Percentiles rank a stretch among this genome's conserved stretches.
phyloP scores from a whole-genome alignment of 1,140 invertebrate genomes.

The Drosophila kurseongensis region DNA sequence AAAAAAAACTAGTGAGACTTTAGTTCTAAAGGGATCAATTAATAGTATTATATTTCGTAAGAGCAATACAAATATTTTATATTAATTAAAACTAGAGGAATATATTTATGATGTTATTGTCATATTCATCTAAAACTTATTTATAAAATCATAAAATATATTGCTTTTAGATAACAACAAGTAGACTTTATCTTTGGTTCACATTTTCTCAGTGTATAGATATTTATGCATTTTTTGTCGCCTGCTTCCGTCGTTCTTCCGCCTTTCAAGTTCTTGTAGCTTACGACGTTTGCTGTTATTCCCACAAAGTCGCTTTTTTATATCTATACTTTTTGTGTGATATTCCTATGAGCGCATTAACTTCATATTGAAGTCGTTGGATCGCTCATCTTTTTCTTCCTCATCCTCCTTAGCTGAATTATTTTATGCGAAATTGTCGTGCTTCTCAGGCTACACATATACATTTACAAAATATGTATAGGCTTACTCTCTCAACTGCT shows the following conservation, averaged over 20 bases:
- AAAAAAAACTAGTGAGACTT: background rate
- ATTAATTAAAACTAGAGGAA: no score
- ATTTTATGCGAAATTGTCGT: constrained; percentile 75
- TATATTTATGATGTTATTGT: no score
- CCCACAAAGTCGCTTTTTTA: constrained; percentile 46
- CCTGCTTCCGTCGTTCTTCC: constrained; percentile 62
- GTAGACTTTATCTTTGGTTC: no score
- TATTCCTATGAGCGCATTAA: constrained; percentile 43
- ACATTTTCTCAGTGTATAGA: constrained; percentile 5
- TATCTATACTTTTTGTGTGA: constrained; percentile 11
- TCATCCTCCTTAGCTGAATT: constrained; percentile 18
- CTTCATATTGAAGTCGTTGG: constrained; percentile 31
- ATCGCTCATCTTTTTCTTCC: constrained; percentile 2
- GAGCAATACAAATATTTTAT: no score
- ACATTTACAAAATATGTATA: background rate
- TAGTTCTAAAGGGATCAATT: no score
- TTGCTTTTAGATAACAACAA: no score
- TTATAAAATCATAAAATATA: no score
- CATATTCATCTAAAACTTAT: no score
- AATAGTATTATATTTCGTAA: no score
- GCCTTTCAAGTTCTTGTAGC: constrained; percentile 52
- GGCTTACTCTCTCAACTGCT: constrained; percentile 16
- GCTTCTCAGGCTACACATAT: constrained; percentile 41
- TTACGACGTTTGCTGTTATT: constrained; percentile 68
- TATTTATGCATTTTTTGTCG: constrained; percentile 51